Percentiles rank a stretch among this genome's conserved stretches.
Evolutionary conservation across 2,888 invertebrate genomes (phyloP).

Genomic region (Cyaniris semiargus): DNA sequence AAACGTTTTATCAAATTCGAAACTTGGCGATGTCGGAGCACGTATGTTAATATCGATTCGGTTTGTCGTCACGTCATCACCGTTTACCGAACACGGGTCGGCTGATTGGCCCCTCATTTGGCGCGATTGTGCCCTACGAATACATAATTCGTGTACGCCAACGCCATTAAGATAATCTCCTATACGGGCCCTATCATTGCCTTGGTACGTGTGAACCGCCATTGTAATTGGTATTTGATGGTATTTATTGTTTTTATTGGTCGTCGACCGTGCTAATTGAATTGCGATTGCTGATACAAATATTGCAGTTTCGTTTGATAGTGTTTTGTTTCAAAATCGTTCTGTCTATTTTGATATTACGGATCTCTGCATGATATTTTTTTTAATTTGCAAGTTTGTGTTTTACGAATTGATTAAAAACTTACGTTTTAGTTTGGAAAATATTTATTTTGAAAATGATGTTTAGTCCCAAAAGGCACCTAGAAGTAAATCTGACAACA

Average conservation of each 20-base stretch:
- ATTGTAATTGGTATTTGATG: slow-evolving; percentile 30
- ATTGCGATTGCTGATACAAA: background rate
- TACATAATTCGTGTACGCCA: slow-evolving; percentile 70
- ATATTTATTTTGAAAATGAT: too few species aligned
- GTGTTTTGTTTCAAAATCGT: background rate
- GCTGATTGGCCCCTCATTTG: slow-evolving; percentile 77
- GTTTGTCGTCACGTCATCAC: slow-evolving; percentile 62
- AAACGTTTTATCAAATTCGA: slow-evolving; percentile 19
- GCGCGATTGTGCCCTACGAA: slow-evolving; percentile 70
- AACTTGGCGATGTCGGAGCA: slow-evolving; percentile 31
- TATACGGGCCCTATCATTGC: slow-evolving; percentile 53
- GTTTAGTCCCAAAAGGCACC: too few species aligned
- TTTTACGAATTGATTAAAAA: too few species aligned
- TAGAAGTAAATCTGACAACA: too few species aligned
- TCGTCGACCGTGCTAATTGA: slow-evolving; percentile 17
- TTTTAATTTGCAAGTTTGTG: too few species aligned
- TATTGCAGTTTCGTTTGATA: background rate
- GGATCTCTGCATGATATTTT: too few species aligned
- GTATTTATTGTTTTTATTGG: slow-evolving; percentile 29
- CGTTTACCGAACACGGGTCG: slow-evolving; percentile 51
- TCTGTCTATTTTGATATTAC: too few species aligned
- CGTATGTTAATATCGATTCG: slow-evolving; percentile 54
- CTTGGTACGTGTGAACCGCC: slow-evolving; percentile 38
- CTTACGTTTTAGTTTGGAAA: too few species aligned
- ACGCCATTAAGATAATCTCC: slow-evolving; percentile 72